Evolutionary conservation across 2,888 invertebrate genomes (phyloP).

Genomic region (Cryptocheilus praepositus): DNA sequence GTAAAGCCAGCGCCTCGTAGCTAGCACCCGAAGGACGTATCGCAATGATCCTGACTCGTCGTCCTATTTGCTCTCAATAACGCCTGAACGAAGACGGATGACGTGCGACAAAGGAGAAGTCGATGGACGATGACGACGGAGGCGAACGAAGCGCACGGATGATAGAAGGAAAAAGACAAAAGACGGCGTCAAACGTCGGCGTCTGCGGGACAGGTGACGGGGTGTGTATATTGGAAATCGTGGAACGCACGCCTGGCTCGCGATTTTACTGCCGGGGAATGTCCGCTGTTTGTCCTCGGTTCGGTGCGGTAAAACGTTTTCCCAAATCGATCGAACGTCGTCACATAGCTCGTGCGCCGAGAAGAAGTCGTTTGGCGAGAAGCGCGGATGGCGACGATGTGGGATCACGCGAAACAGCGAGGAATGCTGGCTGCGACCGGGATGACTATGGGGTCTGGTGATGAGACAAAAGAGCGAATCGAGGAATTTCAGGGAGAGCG

Average conservation of each 20-base stretch:
- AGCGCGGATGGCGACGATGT: not conserved
- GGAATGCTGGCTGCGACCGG: not conserved
- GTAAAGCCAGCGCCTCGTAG: slow-evolving; percentile 53
- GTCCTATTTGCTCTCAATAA: not conserved
- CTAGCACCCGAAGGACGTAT: slow-evolving; percentile 24
- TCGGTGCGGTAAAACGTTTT: slow-evolving; percentile 4
- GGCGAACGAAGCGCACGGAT: not conserved
- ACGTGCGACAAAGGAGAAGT: not conserved
- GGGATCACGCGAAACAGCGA: slow-evolving; percentile 5
- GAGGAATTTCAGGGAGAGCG: not conserved
- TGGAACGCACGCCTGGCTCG: slow-evolving; percentile 9
- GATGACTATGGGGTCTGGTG: too few relatives aligned
- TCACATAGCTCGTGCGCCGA: slow-evolving; percentile 1
- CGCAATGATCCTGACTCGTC: slow-evolving; percentile 15
- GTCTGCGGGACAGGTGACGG: not conserved
- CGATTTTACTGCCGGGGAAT: slow-evolving; percentile 30
- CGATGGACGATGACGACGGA: not conserved
- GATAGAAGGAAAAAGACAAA: not conserved
- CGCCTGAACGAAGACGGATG: too few relatives aligned
- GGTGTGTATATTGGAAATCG: slow-evolving; percentile 33
- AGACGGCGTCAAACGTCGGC: not conserved
- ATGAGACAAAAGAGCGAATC: not conserved
- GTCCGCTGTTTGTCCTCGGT: slow-evolving; percentile 37
- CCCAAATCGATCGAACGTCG: not conserved
- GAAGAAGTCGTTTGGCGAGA: not conserved